Conservation (phyloP, 2,888 invertebrate species). For the Tipula unca region DNA sequence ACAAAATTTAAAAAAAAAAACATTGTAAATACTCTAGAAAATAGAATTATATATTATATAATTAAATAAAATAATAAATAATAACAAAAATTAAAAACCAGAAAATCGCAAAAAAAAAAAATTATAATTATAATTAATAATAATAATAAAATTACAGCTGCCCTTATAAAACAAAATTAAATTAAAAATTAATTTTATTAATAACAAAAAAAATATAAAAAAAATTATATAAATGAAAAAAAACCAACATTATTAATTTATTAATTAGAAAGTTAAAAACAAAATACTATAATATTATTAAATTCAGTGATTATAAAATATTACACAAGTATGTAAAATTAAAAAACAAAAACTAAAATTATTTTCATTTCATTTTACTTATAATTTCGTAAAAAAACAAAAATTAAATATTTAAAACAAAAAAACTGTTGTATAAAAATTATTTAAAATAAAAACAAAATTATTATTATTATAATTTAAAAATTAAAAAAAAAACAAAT, state of each 20-base stretch:
- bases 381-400: background rate
- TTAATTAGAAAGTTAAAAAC: background rate
- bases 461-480: background rate
- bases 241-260: background rate
- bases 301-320: background rate
- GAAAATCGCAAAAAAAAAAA: background rate
- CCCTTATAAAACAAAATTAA: background rate
- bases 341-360: background rate
- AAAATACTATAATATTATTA: background rate
- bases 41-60: background rate
- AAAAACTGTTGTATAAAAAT: background rate
- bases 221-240: background rate
- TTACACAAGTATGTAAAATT: background rate
- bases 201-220: background rate
- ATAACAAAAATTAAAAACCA: background rate
- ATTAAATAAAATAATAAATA: background rate
- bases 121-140: background rate
- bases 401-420: background rate
- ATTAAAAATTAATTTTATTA: background rate
- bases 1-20: background rate
- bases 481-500: background rate
- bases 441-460: background rate
- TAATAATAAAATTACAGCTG: background rate
- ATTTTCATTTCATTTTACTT: background rate
- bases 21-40: background rate